These are phyloP conservation scores for Bradypodion ventrale DNA, from an alignment of 2,797 vertebrate genomes.

Conservation along the genomic window DNA sequence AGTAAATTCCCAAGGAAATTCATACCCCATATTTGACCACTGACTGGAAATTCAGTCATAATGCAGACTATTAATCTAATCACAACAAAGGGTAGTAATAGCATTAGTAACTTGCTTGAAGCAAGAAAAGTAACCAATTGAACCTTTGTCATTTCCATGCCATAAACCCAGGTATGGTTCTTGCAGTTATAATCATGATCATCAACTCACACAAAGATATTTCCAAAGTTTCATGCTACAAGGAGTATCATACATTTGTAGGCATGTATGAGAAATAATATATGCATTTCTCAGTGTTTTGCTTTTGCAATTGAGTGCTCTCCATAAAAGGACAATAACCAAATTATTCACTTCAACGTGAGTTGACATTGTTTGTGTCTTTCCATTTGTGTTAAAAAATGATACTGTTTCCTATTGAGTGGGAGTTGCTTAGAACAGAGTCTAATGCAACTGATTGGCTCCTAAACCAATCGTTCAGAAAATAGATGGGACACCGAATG, in stretches of 20 bases:
- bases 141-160: neutral
- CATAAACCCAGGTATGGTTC: neutral
- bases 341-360: neutral
- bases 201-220: neutral
- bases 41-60: no score
- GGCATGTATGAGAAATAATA: neutral
- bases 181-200: neutral
- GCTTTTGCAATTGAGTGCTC: constrained; percentile 10
- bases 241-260: neutral
- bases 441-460: constrained; percentile 35
- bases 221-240: neutral
- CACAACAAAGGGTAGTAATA: no score
- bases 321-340: neutral
- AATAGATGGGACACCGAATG: constrained; percentile 33
- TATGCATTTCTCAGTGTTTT: constrained; percentile 13
- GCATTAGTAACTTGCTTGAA: neutral
- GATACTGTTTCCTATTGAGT: constrained; percentile 18
- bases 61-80: no score
- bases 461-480: constrained; percentile 47
- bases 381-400: constrained; percentile 35
- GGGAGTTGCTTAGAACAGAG: neutral
- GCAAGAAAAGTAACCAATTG: neutral
- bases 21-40: no score
- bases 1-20: no score
- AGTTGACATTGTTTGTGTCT: neutral